Evolutionary conservation across 2,113 vertebrate species (phyloP), one percentile per base, ranked within the genome.

Genomic region (Aldabrachelys gigantea): DNA sequence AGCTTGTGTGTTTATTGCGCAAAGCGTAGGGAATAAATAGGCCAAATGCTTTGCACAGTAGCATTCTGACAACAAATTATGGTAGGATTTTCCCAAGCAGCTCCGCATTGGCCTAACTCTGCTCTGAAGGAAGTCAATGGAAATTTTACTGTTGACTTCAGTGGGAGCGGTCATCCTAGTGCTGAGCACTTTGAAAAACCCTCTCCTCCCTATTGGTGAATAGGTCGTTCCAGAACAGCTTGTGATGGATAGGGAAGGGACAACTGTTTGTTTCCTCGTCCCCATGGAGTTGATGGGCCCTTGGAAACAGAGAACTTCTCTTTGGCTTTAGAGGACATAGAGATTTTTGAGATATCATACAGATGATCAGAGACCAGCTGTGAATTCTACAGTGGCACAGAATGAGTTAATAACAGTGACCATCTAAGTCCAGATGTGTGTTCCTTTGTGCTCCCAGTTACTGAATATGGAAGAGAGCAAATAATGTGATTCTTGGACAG

Each of bases 261-360:
- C 92, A 84, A 5, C 82, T 83, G 75, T 25, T 96, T 57, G 56
- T n/a, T 65, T 84, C 44, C 0, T 41, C n/a, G 25, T 49, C 10
- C 62, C 22, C 0, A 0, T 82, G 38, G 75, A 54, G 85, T 11
- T 72, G 59, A 69, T 22, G 88, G 69, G 87, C 10, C 10, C 17
- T 76, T 87, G 59, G 49, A 80, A 87, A 44, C n/a, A 87, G 87
- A 92, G 78, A 89, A 95, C 25, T 13, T 29, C 75, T 78, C 13
- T 76, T 50, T 87, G 92, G 16, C 13, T 21, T 84, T 89, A 44
- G 79, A 86, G 41, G 35, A n/a, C 22, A 54, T 31, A 35, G 81
- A 24, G 59, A 94, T 84, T 78, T 76, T 75, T 82, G 47, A 24
- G 24, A 86, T 49, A 10, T 79, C 88, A 3, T 56, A 49, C 44